phyloP scores from a whole-genome alignment of 2,888 invertebrate species.

The Drosophila nr. fundita region DNA sequence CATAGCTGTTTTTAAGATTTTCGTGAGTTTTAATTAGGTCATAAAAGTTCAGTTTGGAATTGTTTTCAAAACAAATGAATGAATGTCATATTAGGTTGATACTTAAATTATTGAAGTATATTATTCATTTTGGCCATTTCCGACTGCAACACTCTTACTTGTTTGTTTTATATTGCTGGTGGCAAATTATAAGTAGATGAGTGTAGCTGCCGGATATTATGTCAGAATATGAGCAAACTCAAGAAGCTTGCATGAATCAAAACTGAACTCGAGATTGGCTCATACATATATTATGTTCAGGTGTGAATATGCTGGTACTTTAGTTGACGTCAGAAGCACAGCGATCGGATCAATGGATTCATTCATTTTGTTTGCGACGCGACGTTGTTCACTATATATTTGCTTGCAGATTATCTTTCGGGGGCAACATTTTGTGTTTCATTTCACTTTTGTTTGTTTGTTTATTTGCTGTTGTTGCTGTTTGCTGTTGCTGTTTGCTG shows the following conservation, averaged over 20 bases:
- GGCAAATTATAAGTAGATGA: constrained; percentile 19
- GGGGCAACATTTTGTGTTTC: constrained; percentile 27
- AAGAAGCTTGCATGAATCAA: constrained; percentile 20
- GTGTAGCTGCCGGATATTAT: constrained; percentile 40
- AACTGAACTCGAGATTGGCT: not conserved
- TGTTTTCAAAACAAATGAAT: constrained; percentile 8
- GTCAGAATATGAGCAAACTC: constrained; percentile 30
- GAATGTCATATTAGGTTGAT: not conserved
- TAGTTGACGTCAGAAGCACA: constrained; percentile 40
- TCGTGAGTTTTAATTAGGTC: constrained; percentile 39
- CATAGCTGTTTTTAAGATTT: constrained; percentile 8
- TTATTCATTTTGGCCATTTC: constrained; percentile 1
- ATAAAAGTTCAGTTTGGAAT: constrained; percentile 32
- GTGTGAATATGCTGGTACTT: constrained; percentile 40
- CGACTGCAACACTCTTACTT: not conserved
- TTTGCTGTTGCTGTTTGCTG: not conserved
- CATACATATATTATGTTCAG: constrained; percentile 25
- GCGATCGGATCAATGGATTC: constrained; percentile 26
- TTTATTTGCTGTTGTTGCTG: constrained; percentile 17
- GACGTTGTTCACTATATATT: constrained; percentile 32
- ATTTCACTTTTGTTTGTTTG: constrained; percentile 56
- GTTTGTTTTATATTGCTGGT: constrained; percentile 1
- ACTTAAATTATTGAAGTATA: not conserved
- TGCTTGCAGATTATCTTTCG: constrained; percentile 34
- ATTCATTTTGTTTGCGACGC: constrained; percentile 32